phyloP scores from a whole-genome alignment of 1,140 invertebrate species.

The Oryctes rhinoceros region DNA sequence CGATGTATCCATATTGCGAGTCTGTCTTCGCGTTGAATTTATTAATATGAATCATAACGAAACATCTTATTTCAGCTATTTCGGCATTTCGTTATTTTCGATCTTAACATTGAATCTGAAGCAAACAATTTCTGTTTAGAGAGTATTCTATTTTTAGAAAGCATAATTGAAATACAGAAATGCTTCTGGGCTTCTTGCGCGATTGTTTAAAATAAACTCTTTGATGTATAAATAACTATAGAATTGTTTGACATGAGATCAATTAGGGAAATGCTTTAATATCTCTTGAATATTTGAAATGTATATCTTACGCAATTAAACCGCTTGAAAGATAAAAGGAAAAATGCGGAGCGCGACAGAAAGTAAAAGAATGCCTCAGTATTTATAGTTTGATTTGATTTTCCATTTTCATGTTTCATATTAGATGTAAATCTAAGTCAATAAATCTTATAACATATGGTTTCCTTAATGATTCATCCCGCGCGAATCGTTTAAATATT shows the following conservation, averaged over 20 bases:
- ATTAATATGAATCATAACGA: no score
- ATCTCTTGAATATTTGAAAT: neutral
- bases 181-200: neutral
- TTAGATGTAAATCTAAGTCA: neutral
- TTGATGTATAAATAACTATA: neutral
- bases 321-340: neutral
- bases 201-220: constrained; percentile 12
- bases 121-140: neutral
- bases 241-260: constrained; percentile 18
- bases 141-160: neutral
- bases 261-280: constrained; percentile 22
- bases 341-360: neutral
- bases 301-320: neutral
- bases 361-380: neutral
- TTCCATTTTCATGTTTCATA: constrained; percentile 1
- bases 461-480: neutral
- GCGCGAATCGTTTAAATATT: neutral
- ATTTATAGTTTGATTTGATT: neutral
- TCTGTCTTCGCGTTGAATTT: no score
- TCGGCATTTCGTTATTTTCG: no score
- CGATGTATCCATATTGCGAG: no score
- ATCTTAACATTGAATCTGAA: neutral
- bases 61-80: no score
- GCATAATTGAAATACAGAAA: neutral
- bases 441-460: neutral